Evolutionary conservation across 2,797 vertebrate species (phyloP).

Genomic region (Erpetoichthys calabaricus): DNA sequence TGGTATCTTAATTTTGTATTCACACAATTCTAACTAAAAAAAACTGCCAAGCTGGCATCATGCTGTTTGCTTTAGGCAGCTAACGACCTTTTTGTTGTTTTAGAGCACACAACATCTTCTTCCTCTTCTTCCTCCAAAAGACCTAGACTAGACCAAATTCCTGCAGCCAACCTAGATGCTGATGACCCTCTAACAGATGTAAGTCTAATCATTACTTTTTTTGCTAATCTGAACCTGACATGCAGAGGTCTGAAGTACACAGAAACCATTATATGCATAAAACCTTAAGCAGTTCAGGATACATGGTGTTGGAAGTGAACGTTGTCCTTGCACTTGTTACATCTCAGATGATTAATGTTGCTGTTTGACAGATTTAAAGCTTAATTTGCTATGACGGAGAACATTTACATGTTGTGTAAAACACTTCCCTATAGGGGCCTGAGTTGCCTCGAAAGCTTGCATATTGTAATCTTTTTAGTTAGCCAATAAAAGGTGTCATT

Average conservation of each 20-base stretch:
- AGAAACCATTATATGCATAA: background rate
- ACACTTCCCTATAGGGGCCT: too few relatives aligned
- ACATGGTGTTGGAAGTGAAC: too few relatives aligned
- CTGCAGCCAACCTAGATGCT: conserved; percentile 91
- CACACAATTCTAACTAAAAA: background rate
- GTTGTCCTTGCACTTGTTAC: too few relatives aligned
- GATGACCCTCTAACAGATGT: conserved; percentile 93
- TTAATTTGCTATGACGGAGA: too few relatives aligned
- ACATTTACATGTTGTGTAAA: too few relatives aligned
- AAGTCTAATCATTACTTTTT: conserved; percentile 21
- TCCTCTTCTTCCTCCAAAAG: conserved; percentile 92
- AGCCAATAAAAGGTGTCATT: too few relatives aligned
- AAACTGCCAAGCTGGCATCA: background rate
- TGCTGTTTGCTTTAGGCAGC: background rate
- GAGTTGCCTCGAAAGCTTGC: too few relatives aligned
- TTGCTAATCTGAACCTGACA: background rate
- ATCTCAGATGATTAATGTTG: too few relatives aligned
- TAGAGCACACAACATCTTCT: conserved; percentile 87
- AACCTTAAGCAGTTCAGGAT: too few relatives aligned
- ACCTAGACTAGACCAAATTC: conserved; percentile 89
- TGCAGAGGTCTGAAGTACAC: too few relatives aligned
- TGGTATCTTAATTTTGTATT: background rate
- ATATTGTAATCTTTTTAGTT: too few relatives aligned
- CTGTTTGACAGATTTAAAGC: too few relatives aligned
- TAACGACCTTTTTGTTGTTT: conserved; percentile 3